Evolutionary conservation across 2,797 vertebrate genomes (phyloP).

Genomic region (Tapirus indicus): DNA sequence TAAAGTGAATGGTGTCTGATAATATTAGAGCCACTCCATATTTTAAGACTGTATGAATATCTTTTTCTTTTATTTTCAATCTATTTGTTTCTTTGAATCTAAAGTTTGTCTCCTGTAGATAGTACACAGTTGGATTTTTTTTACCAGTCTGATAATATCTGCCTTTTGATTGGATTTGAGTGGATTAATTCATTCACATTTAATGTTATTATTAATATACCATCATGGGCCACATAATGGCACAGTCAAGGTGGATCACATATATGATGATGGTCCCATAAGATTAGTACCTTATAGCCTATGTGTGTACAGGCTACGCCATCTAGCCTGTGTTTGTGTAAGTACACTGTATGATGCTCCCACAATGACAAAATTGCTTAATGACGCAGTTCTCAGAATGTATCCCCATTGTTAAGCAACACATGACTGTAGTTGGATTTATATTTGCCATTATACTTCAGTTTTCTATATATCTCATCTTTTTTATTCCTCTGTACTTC

Average conservation of each 20-base stretch:
- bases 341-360: too few species aligned
- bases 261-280: too few species aligned
- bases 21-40: background rate
- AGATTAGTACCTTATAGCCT: too few species aligned
- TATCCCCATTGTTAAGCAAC: too few species aligned
- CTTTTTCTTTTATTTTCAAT: background rate
- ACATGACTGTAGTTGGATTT: background rate
- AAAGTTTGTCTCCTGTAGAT: background rate
- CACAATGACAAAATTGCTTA: too few species aligned
- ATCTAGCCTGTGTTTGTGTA: too few species aligned
- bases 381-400: too few species aligned
- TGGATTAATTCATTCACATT: background rate
- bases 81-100: background rate
- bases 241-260: too few species aligned
- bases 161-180: background rate
- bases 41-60: background rate
- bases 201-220: background rate
- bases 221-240: too few species aligned
- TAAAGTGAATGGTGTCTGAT: background rate
- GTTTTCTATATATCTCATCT: background rate
- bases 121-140: background rate
- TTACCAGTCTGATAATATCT: background rate
- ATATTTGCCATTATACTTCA: background rate
- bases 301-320: too few species aligned
- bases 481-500: background rate